These are phyloP conservation scores for Silurus asotus DNA, from an alignment of 2,113 vertebrate species.

Conservation along the genomic window DNA sequence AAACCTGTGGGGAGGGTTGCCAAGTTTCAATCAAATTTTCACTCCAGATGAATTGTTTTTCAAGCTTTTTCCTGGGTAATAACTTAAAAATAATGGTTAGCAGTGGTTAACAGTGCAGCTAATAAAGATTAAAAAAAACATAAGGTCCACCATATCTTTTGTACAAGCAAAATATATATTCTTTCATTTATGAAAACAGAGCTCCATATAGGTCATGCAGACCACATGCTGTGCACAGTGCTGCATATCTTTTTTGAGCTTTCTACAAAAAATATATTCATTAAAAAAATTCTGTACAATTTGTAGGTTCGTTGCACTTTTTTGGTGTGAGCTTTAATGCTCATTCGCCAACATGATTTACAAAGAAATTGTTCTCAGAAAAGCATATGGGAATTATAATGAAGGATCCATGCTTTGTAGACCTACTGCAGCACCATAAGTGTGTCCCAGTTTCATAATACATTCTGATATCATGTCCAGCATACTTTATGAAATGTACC, in stretches of 20 bases:
- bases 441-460: background rate
- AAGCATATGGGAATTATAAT: background rate
- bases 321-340: background rate
- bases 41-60: background rate
- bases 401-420: background rate
- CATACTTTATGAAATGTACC: background rate
- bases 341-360: background rate
- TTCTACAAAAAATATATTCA: background rate
- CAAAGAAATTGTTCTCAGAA: background rate
- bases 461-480: background rate
- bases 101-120: background rate
- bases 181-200: background rate
- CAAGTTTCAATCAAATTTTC: background rate
- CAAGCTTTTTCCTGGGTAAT: background rate
- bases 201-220: background rate
- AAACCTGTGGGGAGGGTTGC: background rate
- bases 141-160: background rate
- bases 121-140: background rate
- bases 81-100: background rate
- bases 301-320: background rate
- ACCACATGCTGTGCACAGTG: background rate
- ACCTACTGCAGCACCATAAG: background rate
- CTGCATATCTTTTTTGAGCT: background rate
- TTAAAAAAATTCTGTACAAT: background rate
- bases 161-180: background rate